A percentile compares a stretch with the other conserved stretches of the same genome.
phyloP scores from a whole-genome alignment of 2,797 vertebrate species.

The Manis pentadactyla region DNA sequence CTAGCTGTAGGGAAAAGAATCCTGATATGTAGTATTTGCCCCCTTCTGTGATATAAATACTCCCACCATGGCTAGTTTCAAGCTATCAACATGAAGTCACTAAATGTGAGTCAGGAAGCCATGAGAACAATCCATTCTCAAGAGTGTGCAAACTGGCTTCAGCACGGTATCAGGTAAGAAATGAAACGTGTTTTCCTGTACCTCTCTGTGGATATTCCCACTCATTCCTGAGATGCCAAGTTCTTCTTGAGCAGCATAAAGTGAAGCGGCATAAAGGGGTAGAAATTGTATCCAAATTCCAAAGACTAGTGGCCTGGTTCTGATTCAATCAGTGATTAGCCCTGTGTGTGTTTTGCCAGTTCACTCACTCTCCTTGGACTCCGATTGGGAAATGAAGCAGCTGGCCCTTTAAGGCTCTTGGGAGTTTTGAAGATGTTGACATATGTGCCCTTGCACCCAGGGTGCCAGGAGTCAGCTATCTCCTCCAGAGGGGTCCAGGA shows the following conservation, averaged over 20 bases:
- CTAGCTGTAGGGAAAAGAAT: background rate
- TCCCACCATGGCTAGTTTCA: background rate
- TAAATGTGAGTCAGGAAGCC: background rate
- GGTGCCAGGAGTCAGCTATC: background rate
- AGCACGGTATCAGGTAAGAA: background rate
- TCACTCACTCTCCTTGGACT: background rate
- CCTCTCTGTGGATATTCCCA: background rate
- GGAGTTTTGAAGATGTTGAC: background rate
- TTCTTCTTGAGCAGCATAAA: background rate
- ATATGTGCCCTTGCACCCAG: background rate
- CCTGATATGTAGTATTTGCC: background rate
- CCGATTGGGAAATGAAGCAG: background rate
- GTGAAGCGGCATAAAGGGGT: background rate
- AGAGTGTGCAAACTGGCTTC: background rate
- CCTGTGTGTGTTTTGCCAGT: background rate
- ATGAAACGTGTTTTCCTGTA: background rate
- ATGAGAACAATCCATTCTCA: background rate
- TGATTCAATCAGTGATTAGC: background rate
- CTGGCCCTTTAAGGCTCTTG: conserved; percentile 62
- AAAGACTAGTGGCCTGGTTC: background rate
- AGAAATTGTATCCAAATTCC: background rate
- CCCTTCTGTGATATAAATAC: background rate
- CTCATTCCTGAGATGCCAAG: background rate
- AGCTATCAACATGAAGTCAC: background rate
- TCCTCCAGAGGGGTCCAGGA: conserved; percentile 21